phyloP scores from a whole-genome alignment of 2,113 vertebrate genomes.

The Ellobius talpinus region DNA sequence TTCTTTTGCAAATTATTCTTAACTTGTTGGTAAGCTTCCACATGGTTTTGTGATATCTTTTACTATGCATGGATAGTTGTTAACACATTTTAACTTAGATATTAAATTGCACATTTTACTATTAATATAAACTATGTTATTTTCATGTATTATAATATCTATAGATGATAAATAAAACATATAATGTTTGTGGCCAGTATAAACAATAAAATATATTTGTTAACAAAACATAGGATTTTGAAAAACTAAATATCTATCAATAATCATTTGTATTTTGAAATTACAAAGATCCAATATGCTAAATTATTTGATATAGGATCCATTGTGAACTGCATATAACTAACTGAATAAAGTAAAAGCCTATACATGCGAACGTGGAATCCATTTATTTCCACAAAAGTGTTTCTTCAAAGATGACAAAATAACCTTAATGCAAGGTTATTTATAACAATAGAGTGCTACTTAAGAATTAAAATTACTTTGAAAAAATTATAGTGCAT shows the following conservation, averaged over 20 bases:
- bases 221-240: background rate
- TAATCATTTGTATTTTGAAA: conserved; percentile 36
- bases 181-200: background rate
- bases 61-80: background rate
- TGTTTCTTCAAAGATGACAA: background rate
- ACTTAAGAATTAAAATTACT: background rate
- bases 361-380: background rate
- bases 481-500: background rate
- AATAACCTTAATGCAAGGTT: background rate
- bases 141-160: background rate
- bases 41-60: background rate
- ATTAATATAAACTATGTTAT: background rate
- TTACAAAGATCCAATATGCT: background rate
- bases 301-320: conserved; percentile 30
- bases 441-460: background rate
- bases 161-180: background rate
- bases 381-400: conserved; percentile 20
- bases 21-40: background rate
- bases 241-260: conserved; percentile 19
- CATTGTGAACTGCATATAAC: background rate
- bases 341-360: conserved; percentile 8
- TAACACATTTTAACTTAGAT: background rate
- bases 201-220: background rate
- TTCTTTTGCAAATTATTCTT: conserved; percentile 57
- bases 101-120: conserved; percentile 7